phyloP scores from a whole-genome alignment of 2,113 vertebrate genomes.

The Oreochromis niloticus region DNA sequence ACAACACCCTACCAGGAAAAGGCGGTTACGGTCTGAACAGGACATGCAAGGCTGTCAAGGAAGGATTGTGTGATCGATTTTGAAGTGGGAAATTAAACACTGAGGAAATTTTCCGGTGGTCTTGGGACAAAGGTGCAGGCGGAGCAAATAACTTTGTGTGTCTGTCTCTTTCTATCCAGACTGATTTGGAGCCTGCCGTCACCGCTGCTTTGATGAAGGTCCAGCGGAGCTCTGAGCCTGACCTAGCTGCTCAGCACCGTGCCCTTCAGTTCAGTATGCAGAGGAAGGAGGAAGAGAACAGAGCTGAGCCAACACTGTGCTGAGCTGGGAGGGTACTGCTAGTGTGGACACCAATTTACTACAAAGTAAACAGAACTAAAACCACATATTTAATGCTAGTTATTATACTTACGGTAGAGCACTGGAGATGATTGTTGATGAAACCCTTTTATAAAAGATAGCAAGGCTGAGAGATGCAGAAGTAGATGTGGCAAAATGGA shows the following conservation, averaged over 20 bases:
- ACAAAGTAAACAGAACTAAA: conserved; percentile 6
- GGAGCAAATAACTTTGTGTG: background rate
- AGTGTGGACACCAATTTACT: background rate
- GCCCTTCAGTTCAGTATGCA: background rate
- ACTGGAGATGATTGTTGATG: background rate
- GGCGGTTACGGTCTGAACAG: background rate
- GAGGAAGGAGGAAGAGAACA: background rate
- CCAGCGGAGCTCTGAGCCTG: conserved; percentile 11
- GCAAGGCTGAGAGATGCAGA: background rate
- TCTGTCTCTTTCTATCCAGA: conserved; percentile 13
- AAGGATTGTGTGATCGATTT: background rate
- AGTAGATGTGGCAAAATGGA: background rate
- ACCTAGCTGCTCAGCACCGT: conserved; percentile 34
- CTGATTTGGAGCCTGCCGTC: conserved; percentile 13
- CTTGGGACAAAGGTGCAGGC: background rate
- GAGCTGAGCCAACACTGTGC: background rate
- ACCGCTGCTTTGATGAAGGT: conserved; percentile 7
- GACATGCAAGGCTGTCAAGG: background rate
- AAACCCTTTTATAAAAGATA: background rate
- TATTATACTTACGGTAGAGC: background rate
- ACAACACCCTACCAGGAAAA: background rate
- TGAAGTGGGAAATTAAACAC: background rate
- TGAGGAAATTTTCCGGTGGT: background rate
- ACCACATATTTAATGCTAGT: background rate
- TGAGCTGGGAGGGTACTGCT: background rate